Conservation (phyloP, 2,888 invertebrate species). For the Diarsia dahlii region DNA sequence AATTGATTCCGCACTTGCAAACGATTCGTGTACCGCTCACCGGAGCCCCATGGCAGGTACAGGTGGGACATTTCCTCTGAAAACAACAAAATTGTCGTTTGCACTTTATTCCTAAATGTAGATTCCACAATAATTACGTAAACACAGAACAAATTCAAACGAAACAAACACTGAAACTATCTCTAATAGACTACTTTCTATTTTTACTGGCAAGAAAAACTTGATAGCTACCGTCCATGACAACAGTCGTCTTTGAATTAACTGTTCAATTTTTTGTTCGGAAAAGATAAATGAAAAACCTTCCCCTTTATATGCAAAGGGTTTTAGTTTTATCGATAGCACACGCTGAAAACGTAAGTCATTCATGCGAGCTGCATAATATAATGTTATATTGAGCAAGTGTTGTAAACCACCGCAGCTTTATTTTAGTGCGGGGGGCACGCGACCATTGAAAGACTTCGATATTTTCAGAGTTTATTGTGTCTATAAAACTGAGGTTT, state of each 20-base stretch:
- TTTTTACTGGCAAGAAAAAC: constrained; percentile 60
- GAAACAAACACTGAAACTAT: constrained; percentile 37
- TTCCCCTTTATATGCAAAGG: constrained; percentile 83
- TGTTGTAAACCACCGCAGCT: constrained; percentile 58
- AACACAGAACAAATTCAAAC: constrained; percentile 33
- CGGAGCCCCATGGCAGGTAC: constrained; percentile 94
- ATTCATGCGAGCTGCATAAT: constrained; percentile 68
- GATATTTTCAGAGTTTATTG: constrained; percentile 54
- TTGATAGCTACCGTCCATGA: constrained; percentile 80
- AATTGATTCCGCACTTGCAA: constrained; percentile 87
- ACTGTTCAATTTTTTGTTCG: constrained; percentile 71
- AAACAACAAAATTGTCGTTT: constrained; percentile 72
- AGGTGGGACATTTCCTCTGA: constrained; percentile 95
- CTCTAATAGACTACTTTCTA: constrained; percentile 57
- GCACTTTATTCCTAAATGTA: constrained; percentile 29
- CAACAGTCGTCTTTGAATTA: constrained; percentile 81
- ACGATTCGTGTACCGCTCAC: constrained; percentile 85
- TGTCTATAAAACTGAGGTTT: constrained; percentile 44
- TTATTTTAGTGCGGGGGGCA: constrained; percentile 54
- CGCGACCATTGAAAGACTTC: constrained; percentile 56
- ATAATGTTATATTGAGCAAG: constrained; percentile 61
- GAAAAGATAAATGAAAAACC: constrained; percentile 77
- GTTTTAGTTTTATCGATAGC: constrained; percentile 87
- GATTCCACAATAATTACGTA: constrained; percentile 41
- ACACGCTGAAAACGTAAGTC: constrained; percentile 70